Conservation (phyloP, 1,140 invertebrate species). For the Achroia grisella region DNA sequence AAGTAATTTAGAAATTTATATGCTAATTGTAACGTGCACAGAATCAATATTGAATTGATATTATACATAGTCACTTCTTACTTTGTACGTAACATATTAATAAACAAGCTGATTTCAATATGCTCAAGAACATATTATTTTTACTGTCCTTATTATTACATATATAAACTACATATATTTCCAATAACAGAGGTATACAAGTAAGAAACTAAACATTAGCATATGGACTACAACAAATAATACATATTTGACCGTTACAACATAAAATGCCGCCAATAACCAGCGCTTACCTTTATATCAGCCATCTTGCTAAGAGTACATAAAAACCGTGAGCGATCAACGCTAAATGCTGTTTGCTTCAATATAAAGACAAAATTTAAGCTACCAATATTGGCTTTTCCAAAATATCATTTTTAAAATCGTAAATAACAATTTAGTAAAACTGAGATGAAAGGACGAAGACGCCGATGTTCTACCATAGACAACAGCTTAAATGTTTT, state of each 20-base stretch:
- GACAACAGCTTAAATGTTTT: background rate
- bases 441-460: conserved; percentile 41
- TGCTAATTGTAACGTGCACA: too few species aligned
- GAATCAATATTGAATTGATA: too few species aligned
- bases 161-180: too few species aligned
- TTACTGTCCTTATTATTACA: too few species aligned
- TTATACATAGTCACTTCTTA: too few species aligned
- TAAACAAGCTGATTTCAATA: too few species aligned
- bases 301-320: conserved; percentile 57
- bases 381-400: conserved; percentile 28
- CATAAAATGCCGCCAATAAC: conserved; percentile 66
- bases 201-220: too few species aligned
- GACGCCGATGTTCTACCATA: conserved; percentile 1
- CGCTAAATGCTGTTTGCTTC: conserved; percentile 40
- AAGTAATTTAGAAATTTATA: too few species aligned
- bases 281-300: conserved; percentile 64
- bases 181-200: conserved; percentile 13
- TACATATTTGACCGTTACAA: conserved; percentile 52
- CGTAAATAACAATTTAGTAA: conserved; percentile 28
- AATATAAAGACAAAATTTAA: conserved; percentile 33
- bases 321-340: conserved; percentile 50
- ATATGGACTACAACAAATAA: background rate
- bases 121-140: too few species aligned
- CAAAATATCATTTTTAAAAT: conserved; percentile 52
- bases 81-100: too few species aligned